Percentiles rank a stretch among this genome's conserved stretches.
Conservation (phyloP, 2,888 invertebrate genomes). For the Zaprionus bogoriensis region DNA sequence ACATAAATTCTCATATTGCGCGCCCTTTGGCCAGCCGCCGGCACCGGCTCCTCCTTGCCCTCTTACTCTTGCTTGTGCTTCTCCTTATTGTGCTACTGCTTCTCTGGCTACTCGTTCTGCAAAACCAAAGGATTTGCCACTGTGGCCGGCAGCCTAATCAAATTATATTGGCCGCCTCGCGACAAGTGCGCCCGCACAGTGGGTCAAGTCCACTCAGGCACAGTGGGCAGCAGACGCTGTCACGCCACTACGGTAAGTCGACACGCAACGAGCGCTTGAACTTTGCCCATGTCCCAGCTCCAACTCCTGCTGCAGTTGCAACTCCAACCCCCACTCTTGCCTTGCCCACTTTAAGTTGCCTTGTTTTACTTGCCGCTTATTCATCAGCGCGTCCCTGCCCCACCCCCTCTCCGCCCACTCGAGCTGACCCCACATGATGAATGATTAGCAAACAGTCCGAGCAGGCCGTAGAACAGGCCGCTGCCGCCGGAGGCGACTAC, state of each 20-base stretch:
- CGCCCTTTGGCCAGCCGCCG: conserved; percentile 21
- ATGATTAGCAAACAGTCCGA: conserved; percentile 59
- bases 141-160: conserved; percentile 54
- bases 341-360: conserved; percentile 2
- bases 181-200: conserved; percentile 32
- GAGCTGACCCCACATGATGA: conserved; percentile 56
- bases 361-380: conserved; percentile 63
- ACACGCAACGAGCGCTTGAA: conserved; percentile 52
- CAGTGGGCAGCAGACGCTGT: neutral
- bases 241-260: conserved; percentile 33
- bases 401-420: too few relatives aligned
- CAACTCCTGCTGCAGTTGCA: neutral
- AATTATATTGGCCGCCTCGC: conserved; percentile 64
- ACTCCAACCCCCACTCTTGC: neutral
- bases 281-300: conserved; percentile 46
- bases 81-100: too few relatives aligned
- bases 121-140: conserved; percentile 36
- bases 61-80: too few relatives aligned
- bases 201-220: neutral
- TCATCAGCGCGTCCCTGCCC: conserved; percentile 45
- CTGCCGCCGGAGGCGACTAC: neutral
- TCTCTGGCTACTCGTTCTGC: conserved; percentile 9
- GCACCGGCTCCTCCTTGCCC: too few relatives aligned
- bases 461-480: conserved; percentile 41
- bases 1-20: conserved; percentile 57